These are phyloP conservation scores for Clitarchus hookeri DNA, from an alignment of 2,888 invertebrate genomes.

Conservation along the genomic window DNA sequence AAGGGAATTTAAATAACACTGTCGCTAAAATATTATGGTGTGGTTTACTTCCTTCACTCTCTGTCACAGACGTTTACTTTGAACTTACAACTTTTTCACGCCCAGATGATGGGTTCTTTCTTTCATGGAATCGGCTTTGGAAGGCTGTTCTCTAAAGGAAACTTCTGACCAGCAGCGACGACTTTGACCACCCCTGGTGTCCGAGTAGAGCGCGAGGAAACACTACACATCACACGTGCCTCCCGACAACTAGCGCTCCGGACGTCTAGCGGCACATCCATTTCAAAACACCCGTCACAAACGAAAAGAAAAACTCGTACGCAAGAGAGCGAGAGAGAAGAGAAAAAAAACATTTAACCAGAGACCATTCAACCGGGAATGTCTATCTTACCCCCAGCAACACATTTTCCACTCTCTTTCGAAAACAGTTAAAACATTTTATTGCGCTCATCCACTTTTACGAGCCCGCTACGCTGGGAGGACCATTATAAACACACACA, in stretches of 20 bases:
- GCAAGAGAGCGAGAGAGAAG: background rate
- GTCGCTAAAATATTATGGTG: too few species aligned
- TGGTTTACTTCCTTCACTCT: too few species aligned
- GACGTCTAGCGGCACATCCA: background rate
- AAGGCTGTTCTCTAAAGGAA: too few species aligned
- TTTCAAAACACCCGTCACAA: constrained; percentile 2
- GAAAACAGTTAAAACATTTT: constrained; percentile 14
- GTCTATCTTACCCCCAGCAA: constrained; percentile 10
- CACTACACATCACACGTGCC: background rate
- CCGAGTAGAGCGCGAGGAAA: background rate
- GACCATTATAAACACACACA: background rate
- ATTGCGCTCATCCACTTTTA: constrained; percentile 10
- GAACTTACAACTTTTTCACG: too few species aligned
- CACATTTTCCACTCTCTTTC: constrained; percentile 14
- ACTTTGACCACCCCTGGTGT: background rate
- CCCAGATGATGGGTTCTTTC: too few species aligned
- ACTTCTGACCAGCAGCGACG: too few species aligned
- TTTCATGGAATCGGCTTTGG: too few species aligned
- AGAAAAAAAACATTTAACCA: background rate
- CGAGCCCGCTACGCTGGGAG: background rate
- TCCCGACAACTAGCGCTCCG: background rate
- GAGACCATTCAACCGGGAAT: background rate
- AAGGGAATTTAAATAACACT: too few species aligned
- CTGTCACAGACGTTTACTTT: too few species aligned
- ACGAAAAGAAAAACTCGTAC: background rate